Evolutionary conservation across 1,140 invertebrate species (phyloP), one percentile per base, ranked within the genome.

Genomic region (Aplysia californica): DNA sequence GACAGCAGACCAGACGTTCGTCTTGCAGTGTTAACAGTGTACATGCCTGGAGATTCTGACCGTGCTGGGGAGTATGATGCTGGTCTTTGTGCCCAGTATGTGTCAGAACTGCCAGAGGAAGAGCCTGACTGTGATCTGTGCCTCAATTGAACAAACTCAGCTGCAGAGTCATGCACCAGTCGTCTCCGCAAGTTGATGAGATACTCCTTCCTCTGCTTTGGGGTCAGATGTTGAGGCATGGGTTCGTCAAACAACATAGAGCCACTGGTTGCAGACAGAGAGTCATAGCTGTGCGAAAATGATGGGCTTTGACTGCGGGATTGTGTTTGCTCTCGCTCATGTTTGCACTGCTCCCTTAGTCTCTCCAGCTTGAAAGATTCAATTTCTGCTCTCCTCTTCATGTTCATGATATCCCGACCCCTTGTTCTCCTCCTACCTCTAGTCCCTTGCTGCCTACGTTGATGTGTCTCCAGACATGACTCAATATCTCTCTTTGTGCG

Each of bases 301-400:
- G 39, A 36, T n/a, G 66, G 55, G 35, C 68, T 59, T 1, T 70
- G 36, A 56, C 29, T 50, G 38, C 59, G 31, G 33, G 55, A 10
- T 38, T 44, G 58, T 26, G 29, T 58, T 20, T 71, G 59, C 36
- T 74, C 71, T 64, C 50, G 76, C 61, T 82, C 71, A 69, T 79
- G 75, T 23, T 64, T 67, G 31, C 72, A 61, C 26, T 84, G 78
- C 68, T 87, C 85, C 56, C 82, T 61, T n/a, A 68, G 38, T 39
- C 86, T 77, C 70, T 87, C 86, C 10, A 82, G 67, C 69, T 85
- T 86, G 72, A 87, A 87, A 15, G 81, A 79, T 71, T 87, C 86
- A 55, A 87, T 82, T 78, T 86, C 80, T 38, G 84, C 80, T 21
- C 79, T 69, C 29, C 85, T 65, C n/a, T 59, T 77, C 68, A 82